Conservation (phyloP, 2,113 vertebrate genomes). For the Neogobius melanostomus region DNA sequence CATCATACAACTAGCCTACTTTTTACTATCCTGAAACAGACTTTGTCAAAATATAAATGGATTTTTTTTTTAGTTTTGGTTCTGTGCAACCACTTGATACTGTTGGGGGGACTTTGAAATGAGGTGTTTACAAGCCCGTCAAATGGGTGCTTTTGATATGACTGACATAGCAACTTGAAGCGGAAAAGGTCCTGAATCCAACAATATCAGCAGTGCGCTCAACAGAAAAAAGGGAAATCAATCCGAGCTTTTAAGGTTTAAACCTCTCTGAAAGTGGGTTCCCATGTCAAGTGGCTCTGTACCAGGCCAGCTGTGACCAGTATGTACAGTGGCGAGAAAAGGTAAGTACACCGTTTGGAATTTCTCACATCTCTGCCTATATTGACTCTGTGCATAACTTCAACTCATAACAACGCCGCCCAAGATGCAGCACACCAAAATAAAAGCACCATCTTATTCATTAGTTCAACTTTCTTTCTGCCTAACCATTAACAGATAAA, state of each 20-base stretch:
- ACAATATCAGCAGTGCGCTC: conserved; percentile 17
- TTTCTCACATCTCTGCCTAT: too few relatives aligned
- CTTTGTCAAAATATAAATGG: conserved; percentile 61
- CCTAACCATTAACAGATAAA: too few relatives aligned
- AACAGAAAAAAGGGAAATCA: conserved; percentile 18
- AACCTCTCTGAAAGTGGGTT: conserved; percentile 6
- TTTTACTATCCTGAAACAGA: conserved; percentile 26
- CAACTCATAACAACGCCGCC: too few relatives aligned
- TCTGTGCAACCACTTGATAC: conserved; percentile 31
- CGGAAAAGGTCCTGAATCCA: conserved; percentile 29
- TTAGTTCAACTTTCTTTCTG: too few relatives aligned
- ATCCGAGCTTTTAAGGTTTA: conserved; percentile 28
- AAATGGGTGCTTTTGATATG: conserved; percentile 55
- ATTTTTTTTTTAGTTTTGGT: conserved; percentile 49
- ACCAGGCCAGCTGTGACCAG: background rate
- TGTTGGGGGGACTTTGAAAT: conserved; percentile 49
- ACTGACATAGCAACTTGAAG: conserved; percentile 35
- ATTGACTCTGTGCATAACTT: too few relatives aligned
- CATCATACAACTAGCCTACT: conserved; percentile 63
- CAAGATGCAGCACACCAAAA: too few relatives aligned
- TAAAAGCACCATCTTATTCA: too few relatives aligned
- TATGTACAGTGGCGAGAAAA: background rate
- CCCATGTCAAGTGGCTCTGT: background rate
- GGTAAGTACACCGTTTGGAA: too few relatives aligned
- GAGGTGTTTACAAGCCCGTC: conserved; percentile 59